Percentiles rank a stretch among this genome's conserved stretches.
Conservation (phyloP, 2,113 vertebrate species). For the Onychorhynchus coronatus region DNA sequence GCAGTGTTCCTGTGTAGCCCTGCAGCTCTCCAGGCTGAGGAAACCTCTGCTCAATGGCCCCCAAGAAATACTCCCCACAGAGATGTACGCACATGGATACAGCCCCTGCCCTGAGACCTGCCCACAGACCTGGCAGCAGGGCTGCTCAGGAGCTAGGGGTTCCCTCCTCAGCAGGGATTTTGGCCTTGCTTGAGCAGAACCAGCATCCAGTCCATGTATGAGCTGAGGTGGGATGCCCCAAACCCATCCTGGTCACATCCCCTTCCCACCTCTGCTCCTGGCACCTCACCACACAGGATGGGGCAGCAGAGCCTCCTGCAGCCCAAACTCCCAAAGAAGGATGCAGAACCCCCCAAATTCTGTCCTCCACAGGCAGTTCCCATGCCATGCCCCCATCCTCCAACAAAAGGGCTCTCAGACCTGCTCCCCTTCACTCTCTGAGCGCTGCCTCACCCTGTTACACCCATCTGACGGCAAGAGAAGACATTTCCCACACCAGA, state of each 20-base stretch:
- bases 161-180: background rate
- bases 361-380: background rate
- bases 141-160: background rate
- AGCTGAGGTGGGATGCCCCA: fast-evolving
- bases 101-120: background rate
- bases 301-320: background rate
- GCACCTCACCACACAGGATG: background rate
- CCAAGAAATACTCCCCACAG: background rate
- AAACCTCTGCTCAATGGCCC: background rate
- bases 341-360: fast-evolving
- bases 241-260: background rate
- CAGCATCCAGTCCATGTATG: fast-evolving
- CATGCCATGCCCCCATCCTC: fast-evolving
- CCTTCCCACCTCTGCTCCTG: background rate
- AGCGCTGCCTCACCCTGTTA: background rate
- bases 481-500: background rate
- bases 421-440: background rate
- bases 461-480: background rate
- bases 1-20: background rate
- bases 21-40: background rate
- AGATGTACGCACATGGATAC: fast-evolving
- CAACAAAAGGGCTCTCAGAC: fast-evolving
- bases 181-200: background rate
- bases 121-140: background rate
- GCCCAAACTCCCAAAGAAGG: background rate